phyloP scores from a whole-genome alignment of 2,113 vertebrate genomes.

The Callipepla squamata region DNA sequence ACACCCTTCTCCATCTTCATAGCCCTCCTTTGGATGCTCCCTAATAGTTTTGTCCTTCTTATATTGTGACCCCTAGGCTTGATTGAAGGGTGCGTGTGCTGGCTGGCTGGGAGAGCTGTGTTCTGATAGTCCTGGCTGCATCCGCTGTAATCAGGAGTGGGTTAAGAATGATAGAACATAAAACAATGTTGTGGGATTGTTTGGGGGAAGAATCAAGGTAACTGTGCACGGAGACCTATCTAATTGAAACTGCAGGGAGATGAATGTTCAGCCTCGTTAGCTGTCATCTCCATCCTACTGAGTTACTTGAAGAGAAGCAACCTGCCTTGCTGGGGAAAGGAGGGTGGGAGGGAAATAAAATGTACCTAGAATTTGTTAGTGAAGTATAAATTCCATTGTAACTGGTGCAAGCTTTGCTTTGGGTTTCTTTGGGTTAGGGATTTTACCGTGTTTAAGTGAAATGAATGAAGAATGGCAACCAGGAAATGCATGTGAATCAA shows the following conservation, averaged over 20 bases:
- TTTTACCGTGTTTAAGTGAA: neutral
- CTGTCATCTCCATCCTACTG: neutral
- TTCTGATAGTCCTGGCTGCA: neutral
- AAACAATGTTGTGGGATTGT: neutral
- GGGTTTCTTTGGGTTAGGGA: neutral
- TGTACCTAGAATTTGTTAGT: neutral
- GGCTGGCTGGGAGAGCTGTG: neutral
- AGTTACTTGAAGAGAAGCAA: conserved; percentile 19
- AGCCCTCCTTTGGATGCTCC: no score
- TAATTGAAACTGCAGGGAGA: neutral
- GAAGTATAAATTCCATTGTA: neutral
- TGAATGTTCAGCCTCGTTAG: no score
- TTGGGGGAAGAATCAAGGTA: neutral
- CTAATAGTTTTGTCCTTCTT: no score
- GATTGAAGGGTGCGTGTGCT: neutral
- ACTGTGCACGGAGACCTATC: neutral
- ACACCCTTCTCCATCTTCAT: neutral
- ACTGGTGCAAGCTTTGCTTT: neutral
- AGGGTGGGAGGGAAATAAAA: neutral
- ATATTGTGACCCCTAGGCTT: neutral
- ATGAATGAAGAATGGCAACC: neutral
- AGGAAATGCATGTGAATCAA: neutral
- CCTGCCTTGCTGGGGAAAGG: neutral
- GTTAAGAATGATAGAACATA: conserved; percentile 2
- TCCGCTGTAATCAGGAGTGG: neutral